These are phyloP conservation scores for Limonius californicus DNA, from an alignment of 1,140 invertebrate genomes.

Conservation along the genomic window DNA sequence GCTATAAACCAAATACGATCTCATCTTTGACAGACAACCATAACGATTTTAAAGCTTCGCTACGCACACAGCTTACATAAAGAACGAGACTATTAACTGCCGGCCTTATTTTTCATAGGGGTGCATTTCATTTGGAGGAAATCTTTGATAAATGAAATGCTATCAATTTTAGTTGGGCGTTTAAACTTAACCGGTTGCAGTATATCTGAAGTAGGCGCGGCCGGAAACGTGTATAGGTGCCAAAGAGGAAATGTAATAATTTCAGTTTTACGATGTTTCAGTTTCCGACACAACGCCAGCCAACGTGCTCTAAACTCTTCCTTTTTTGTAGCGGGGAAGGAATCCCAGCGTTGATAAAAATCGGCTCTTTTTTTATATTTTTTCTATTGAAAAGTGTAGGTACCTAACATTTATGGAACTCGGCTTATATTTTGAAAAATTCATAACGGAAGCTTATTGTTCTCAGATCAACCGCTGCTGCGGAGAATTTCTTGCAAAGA, in stretches of 20 bases:
- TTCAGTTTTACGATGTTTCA: slow-evolving; percentile 4
- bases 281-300: slow-evolving; percentile 9
- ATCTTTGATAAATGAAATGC: slow-evolving; percentile 36
- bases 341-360: too few relatives aligned
- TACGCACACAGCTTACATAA: slow-evolving; percentile 24
- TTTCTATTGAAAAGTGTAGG: too few relatives aligned
- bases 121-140: slow-evolving; percentile 35
- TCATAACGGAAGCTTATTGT: not conserved
- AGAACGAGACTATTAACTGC: slow-evolving; percentile 27
- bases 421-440: not conserved
- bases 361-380: too few relatives aligned
- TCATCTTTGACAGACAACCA: slow-evolving; percentile 29
- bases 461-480: not conserved
- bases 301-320: not conserved
- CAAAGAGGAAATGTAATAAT: slow-evolving; percentile 13
- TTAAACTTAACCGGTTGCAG: slow-evolving; percentile 11
- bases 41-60: slow-evolving; percentile 31
- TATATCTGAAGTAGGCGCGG: slow-evolving; percentile 3
- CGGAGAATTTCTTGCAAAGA: not conserved
- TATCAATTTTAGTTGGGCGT: slow-evolving; percentile 33
- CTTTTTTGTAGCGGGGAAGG: not conserved
- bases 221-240: slow-evolving; percentile 9
- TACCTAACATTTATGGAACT: too few relatives aligned
- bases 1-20: slow-evolving; percentile 28
- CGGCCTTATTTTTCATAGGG: slow-evolving; percentile 32